Evolutionary conservation across 2,113 vertebrate species (phyloP), one percentile per base, ranked within the genome.

Genomic region (Pomatostomus ruficeps): DNA sequence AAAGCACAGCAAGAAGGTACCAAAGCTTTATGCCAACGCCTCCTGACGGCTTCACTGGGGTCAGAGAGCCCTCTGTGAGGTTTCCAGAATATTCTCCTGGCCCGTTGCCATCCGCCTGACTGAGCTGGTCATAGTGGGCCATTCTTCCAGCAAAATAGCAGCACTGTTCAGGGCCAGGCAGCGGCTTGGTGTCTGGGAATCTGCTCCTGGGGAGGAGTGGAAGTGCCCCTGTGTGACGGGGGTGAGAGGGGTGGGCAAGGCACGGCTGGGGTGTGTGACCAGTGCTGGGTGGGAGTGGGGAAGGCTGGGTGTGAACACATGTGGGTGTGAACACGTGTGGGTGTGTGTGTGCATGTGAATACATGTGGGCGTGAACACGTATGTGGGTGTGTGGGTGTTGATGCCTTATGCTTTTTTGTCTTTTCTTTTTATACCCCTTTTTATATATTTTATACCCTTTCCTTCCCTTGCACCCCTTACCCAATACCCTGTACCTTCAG

Each of bases 211-310:
- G 31, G 63, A 68, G 66, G 40, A 35, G 68, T 3, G 13, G 85
- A n/a, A 36, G 5, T 36, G 71, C 18, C n/a, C 3, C 1, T 7
- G 65, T 1, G 36, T 5, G 16, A 11, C 5, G 75, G 40, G 14
- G 35, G 24, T 0, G 18, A 72, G 63, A 49, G 80, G 54, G 51
- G 76, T 12, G 66, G 26, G 11, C 14, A 8, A 10, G 70, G 38
- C 2, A 12, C 0, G 70, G 55, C 43, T 12, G 24, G 3, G 12
- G 22, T 1, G 22, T 6, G n/a, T 9, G 48, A 40, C 79, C 65
- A 4, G 29, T 4, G 17, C 23, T 2, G 15, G 4, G 2, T 29
- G 15, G 43, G 9, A 26, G 7, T 0, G 45, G 45, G 63, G 2
- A 5, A 20, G 57, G 73, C n/a, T 45, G 74, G 65, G 19, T 7